Evolutionary conservation across 2,797 vertebrate genomes (phyloP).

Genomic region (Myotis planiceps): DNA sequence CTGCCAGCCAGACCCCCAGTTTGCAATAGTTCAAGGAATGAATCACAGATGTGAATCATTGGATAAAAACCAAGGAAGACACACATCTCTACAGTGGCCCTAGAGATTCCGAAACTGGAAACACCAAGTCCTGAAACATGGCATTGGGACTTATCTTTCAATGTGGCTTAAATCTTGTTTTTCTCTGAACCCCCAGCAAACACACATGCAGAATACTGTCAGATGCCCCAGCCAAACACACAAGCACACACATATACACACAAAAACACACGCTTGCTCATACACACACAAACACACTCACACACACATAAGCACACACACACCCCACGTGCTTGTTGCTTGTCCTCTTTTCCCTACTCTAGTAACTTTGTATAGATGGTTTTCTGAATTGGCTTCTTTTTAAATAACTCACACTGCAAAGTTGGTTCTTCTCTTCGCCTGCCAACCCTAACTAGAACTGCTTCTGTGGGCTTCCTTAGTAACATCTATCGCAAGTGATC

Average conservation of each 20-base stretch:
- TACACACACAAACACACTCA: not conserved
- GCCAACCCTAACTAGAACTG: not conserved
- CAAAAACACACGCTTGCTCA: not conserved
- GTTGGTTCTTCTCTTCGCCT: not conserved
- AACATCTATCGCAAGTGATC: not conserved
- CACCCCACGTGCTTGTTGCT: not conserved
- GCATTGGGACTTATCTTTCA: not conserved
- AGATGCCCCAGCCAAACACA: not conserved
- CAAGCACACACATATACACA: not conserved
- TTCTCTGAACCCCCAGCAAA: not conserved
- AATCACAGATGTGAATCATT: slow-evolving; percentile 6
- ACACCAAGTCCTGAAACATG: not conserved
- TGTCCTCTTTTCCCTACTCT: not conserved
- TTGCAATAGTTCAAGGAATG: not conserved
- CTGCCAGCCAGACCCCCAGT: not conserved
- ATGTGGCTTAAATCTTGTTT: not conserved
- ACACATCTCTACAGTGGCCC: not conserved
- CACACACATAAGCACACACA: not conserved
- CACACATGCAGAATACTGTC: not conserved
- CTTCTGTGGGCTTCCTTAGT: not conserved
- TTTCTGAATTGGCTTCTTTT: slow-evolving; percentile 63
- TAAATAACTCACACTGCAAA: not conserved
- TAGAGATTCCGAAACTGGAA: not conserved
- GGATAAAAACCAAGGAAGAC: not conserved
- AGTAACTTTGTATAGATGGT: slow-evolving; percentile 27